Evolutionary conservation across 2,113 vertebrate species (phyloP).

Genomic region (Onychostruthus taczanowskii): DNA sequence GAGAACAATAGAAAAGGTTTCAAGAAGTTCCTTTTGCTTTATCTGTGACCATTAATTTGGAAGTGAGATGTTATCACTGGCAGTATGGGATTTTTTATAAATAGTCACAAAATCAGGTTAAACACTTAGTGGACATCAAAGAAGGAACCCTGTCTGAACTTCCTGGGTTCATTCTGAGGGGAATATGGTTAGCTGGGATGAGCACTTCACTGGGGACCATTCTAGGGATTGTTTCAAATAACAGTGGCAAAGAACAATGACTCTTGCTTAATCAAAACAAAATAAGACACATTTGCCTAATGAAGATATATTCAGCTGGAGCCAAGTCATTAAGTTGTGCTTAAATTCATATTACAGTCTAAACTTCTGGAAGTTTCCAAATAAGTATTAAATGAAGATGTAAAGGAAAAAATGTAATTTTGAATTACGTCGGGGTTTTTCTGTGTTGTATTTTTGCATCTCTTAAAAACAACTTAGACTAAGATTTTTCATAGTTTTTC

Average conservation of each 20-base stretch:
- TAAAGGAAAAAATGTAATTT: neutral
- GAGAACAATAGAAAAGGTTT: neutral
- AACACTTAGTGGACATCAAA: neutral
- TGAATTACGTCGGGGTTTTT: neutral
- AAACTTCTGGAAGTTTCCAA: neutral
- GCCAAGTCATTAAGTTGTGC: neutral
- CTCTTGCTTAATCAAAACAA: neutral
- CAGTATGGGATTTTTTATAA: neutral
- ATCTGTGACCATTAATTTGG: neutral
- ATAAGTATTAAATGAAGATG: neutral
- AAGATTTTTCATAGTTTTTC: neutral
- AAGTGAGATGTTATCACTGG: neutral
- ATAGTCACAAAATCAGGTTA: neutral
- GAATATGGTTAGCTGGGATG: neutral
- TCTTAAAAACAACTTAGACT: neutral
- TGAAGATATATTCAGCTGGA: neutral
- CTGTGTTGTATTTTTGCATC: neutral
- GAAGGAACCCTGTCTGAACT: neutral
- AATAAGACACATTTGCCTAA: slow-evolving; percentile 17
- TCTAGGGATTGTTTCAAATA: neutral
- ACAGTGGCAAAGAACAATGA: neutral
- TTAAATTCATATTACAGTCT: slow-evolving; percentile 6
- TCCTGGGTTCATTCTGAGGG: neutral
- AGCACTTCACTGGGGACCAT: neutral
- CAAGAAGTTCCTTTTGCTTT: neutral